Evolutionary conservation across 2,888 invertebrate species (phyloP).

Genomic region (Dascillus cervinus): DNA sequence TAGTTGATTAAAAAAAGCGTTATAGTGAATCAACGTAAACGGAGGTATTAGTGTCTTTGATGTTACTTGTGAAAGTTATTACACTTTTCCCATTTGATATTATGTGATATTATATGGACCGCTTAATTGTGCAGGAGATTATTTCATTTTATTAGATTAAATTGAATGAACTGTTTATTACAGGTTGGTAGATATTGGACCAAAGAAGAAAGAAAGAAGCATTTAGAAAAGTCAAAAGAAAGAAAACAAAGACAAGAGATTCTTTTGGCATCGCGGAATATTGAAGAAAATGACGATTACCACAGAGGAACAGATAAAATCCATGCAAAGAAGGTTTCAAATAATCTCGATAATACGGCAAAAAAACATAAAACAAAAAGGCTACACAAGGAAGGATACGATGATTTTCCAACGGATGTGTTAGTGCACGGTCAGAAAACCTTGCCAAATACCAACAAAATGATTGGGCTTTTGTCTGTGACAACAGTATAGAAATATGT

Average conservation of each 20-base stretch:
- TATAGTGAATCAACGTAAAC: too few species aligned
- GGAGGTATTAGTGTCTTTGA: too few species aligned
- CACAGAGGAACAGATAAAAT: slow-evolving; percentile 24
- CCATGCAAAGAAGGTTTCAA: slow-evolving; percentile 36
- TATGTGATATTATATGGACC: too few species aligned
- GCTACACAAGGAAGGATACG: slow-evolving; percentile 40
- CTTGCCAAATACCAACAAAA: slow-evolving; percentile 42
- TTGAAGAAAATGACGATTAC: slow-evolving; percentile 26
- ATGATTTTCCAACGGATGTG: slow-evolving; percentile 52
- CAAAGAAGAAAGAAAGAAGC: slow-evolving; percentile 65
- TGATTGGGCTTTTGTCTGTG: slow-evolving; percentile 51
- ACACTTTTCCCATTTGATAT: too few species aligned
- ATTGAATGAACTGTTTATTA: slow-evolving; percentile 8
- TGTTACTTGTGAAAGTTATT: too few species aligned
- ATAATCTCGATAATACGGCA: slow-evolving; percentile 41
- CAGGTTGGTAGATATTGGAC: slow-evolving; percentile 66
- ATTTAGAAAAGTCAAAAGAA: slow-evolving; percentile 62
- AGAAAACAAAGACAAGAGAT: slow-evolving; percentile 46
- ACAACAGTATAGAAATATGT: slow-evolving; percentile 50
- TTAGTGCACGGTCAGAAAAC: slow-evolving; percentile 44
- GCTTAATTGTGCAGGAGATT: too few species aligned
- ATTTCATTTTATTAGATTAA: neutral
- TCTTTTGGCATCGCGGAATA: slow-evolving; percentile 26
- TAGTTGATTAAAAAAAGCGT: too few species aligned
- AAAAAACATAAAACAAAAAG: slow-evolving; percentile 42